Evolutionary conservation across 2,888 invertebrate genomes (phyloP).

Genomic region (Orchestes rusci): DNA sequence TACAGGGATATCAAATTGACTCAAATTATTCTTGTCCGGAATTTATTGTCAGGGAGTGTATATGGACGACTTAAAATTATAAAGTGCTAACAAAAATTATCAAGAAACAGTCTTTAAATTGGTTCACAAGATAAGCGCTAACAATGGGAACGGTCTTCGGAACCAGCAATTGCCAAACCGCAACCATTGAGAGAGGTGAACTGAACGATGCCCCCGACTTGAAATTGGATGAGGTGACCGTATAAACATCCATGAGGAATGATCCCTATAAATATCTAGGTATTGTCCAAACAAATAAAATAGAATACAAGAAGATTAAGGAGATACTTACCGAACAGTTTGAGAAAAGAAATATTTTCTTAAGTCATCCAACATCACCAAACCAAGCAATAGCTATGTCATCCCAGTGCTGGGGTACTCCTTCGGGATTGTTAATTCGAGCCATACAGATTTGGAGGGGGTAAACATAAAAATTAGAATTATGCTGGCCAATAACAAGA

Average conservation of each 20-base stretch:
- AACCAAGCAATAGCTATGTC: background rate
- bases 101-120: background rate
- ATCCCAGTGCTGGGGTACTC: background rate
- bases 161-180: constrained; percentile 6
- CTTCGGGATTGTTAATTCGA: background rate
- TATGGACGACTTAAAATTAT: constrained; percentile 9
- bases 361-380: too few species aligned
- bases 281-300: constrained; percentile 2
- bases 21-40: too few species aligned
- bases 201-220: background rate
- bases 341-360: background rate
- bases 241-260: background rate
- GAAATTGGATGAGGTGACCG: background rate
- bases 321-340: background rate
- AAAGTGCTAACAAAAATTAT: background rate
- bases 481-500: background rate
- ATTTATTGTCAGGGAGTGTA: too few species aligned
- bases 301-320: constrained; percentile 1
- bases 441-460: background rate
- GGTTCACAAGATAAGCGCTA: background rate
- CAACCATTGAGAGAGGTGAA: background rate
- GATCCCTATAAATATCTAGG: constrained; percentile 6
- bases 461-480: background rate
- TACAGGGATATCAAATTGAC: too few species aligned
- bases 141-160: constrained; percentile 9